Evolutionary conservation across 2,797 vertebrate genomes (phyloP).

Genomic region (Psittacula echo): DNA sequence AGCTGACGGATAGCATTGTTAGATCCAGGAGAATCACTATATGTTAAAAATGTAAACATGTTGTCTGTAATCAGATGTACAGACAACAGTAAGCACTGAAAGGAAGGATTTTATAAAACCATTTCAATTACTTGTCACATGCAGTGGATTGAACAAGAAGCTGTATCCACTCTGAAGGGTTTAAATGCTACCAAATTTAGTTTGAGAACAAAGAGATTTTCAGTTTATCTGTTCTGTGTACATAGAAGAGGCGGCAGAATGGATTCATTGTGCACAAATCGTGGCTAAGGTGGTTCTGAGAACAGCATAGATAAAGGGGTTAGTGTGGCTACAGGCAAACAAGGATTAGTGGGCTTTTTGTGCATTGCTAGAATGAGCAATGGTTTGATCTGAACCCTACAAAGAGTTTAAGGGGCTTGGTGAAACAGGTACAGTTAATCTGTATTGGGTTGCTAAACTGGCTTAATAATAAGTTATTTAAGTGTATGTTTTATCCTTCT

Average conservation of each 20-base stretch:
- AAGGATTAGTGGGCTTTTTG: not conserved
- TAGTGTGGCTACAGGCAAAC: not conserved
- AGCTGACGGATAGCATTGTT: not conserved
- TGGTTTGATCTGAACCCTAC: not conserved
- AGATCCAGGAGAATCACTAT: not conserved
- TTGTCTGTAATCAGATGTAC: not conserved
- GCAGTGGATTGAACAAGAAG: not conserved
- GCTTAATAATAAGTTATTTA: not conserved
- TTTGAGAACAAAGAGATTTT: conserved; percentile 44
- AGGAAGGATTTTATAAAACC: not conserved
- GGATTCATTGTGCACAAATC: not conserved
- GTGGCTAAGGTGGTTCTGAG: not conserved
- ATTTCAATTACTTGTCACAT: not conserved
- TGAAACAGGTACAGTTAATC: not conserved
- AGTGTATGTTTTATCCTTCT: not conserved
- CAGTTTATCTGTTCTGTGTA: not conserved
- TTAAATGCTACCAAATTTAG: not conserved
- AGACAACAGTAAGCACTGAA: not conserved
- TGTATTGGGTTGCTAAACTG: not conserved
- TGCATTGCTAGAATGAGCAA: not conserved
- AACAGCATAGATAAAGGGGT: not conserved
- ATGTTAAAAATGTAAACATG: not conserved
- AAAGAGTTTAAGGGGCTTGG: not conserved
- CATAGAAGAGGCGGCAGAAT: conserved; percentile 8
- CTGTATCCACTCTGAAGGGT: not conserved